Evolutionary conservation across 2,797 vertebrate species (phyloP).

Genomic region (Cryptoblepharus egeriae): DNA sequence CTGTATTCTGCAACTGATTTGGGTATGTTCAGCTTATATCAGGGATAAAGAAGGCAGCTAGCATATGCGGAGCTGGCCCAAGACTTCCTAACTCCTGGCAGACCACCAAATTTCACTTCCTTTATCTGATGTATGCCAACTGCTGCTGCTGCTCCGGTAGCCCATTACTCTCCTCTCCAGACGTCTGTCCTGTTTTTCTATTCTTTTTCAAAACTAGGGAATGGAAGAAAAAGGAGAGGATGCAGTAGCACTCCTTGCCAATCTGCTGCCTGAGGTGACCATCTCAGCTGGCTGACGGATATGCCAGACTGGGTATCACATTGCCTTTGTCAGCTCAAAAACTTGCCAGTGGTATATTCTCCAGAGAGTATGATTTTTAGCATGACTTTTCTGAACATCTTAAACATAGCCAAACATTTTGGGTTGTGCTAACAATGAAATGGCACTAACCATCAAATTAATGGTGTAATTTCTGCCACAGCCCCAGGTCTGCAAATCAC

Average conservation of each 20-base stretch:
- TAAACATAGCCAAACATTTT: not conserved
- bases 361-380: not conserved
- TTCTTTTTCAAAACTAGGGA: too few relatives aligned
- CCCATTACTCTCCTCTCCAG: too few relatives aligned
- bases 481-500: not conserved
- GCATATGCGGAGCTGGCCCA: too few relatives aligned
- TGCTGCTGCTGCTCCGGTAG: too few relatives aligned
- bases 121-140: too few relatives aligned
- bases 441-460: not conserved
- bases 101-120: too few relatives aligned
- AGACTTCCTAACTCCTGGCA: too few relatives aligned
- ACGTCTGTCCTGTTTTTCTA: too few relatives aligned
- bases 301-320: not conserved
- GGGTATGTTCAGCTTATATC: not conserved
- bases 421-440: not conserved
- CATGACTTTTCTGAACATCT: not conserved
- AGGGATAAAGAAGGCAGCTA: not conserved
- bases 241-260: too few relatives aligned
- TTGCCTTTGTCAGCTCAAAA: not conserved
- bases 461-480: not conserved
- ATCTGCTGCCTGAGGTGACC: too few relatives aligned
- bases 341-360: not conserved
- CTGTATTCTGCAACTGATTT: not conserved
- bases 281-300: too few relatives aligned
- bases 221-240: too few relatives aligned